A percentile compares a stretch with the other conserved stretches of the same genome.
These are phyloP conservation scores for Trisateles emortualis DNA, from an alignment of 2,888 invertebrate genomes.

Conservation along the genomic window DNA sequence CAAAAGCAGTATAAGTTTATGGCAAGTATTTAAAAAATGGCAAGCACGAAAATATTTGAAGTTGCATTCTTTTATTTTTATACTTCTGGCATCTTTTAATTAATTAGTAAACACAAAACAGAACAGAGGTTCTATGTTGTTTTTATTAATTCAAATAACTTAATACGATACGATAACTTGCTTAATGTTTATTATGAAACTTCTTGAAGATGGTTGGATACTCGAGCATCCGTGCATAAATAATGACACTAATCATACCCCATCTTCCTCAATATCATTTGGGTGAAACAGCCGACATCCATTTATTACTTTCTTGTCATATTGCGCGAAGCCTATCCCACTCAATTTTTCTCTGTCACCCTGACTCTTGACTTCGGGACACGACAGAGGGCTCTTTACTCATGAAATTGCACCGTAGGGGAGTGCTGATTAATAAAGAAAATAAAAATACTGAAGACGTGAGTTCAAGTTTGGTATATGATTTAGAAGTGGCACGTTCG, in stretches of 20 bases:
- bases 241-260: slow-evolving; percentile 43
- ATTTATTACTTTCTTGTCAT: slow-evolving; percentile 68
- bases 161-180: neutral
- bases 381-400: slow-evolving; percentile 70
- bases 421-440: slow-evolving; percentile 80
- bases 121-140: neutral
- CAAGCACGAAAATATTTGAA: slow-evolving; percentile 2
- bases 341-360: slow-evolving; percentile 74
- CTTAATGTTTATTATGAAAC: slow-evolving; percentile 7
- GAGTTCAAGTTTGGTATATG: slow-evolving; percentile 54
- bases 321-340: slow-evolving; percentile 52
- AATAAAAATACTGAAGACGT: slow-evolving; percentile 67
- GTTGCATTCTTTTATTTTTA: neutral
- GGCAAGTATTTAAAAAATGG: slow-evolving; percentile 10
- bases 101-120: slow-evolving; percentile 5
- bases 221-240: slow-evolving; percentile 32
- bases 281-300: slow-evolving; percentile 56
- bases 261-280: slow-evolving; percentile 45
- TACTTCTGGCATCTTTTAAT: slow-evolving; percentile 1
- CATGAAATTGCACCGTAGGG: slow-evolving; percentile 70
- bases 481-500: slow-evolving; percentile 66
- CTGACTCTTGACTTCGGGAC: slow-evolving; percentile 70
- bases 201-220: slow-evolving; percentile 5
- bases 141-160: slow-evolving; percentile 3
- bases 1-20: neutral